Evolutionary conservation across 2,888 invertebrate genomes (phyloP).

Genomic region (Dicyrtomina minuta): DNA sequence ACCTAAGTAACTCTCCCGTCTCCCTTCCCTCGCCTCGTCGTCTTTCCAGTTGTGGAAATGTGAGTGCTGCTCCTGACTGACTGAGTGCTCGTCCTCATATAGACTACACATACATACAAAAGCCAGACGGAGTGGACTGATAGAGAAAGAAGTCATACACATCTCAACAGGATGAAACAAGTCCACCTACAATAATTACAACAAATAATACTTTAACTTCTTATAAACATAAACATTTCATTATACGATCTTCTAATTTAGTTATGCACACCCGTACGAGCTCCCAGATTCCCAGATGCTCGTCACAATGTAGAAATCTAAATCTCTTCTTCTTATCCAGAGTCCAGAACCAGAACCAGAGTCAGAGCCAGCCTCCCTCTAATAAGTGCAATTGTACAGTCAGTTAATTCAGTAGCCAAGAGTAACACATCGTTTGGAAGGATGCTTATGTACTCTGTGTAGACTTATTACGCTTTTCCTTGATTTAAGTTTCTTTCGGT

Average conservation of each 20-base stretch:
- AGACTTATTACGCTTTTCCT: background rate
- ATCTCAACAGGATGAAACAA: slow-evolving; percentile 7
- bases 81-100: slow-evolving; percentile 6
- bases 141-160: slow-evolving; percentile 5
- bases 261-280: slow-evolving; percentile 11
- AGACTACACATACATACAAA: background rate
- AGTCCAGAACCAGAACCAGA: background rate
- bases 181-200: slow-evolving; percentile 31
- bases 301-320: slow-evolving; percentile 3
- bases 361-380: background rate
- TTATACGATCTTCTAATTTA: slow-evolving; percentile 19
- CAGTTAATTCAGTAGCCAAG: slow-evolving; percentile 29
- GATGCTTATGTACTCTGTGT: background rate
- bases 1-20: too few species aligned
- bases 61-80: too few species aligned
- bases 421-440: slow-evolving; percentile 16
- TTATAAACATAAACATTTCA: background rate
- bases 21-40: too few species aligned
- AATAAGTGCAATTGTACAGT: slow-evolving; percentile 13
- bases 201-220: background rate
- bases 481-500: background rate
- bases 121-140: too few species aligned
- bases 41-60: too few species aligned
- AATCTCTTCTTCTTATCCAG: background rate
- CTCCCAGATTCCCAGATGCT: background rate